Evolutionary conservation across 92 coral and sea anemone genomes (phyloP).

Genomic region (Siderastrea radians): DNA sequence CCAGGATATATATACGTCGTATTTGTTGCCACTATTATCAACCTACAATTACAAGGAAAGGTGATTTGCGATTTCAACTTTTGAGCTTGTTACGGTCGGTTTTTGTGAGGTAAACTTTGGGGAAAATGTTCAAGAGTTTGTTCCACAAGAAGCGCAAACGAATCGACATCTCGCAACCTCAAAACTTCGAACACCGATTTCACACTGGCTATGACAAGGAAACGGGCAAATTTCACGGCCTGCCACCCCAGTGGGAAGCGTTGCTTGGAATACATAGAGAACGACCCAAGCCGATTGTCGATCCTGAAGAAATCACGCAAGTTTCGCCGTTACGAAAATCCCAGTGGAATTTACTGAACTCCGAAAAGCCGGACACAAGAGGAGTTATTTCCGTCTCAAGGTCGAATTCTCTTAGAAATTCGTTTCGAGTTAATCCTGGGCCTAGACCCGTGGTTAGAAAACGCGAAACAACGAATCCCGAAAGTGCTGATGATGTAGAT

Average conservation of each 20-base stretch:
- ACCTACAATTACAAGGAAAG: not conserved
- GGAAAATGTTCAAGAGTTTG: conserved; percentile 92
- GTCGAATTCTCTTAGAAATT: conserved; percentile 97
- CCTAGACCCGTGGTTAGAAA: conserved; percentile 61
- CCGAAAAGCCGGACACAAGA: conserved; percentile 48
- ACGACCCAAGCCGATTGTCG: conserved; percentile 93
- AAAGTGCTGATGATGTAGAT: conserved; percentile 13
- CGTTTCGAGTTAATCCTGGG: conserved; percentile 76
- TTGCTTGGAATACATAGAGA: conserved; percentile 76
- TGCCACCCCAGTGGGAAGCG: conserved; percentile 99
- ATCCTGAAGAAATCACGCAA: conserved; percentile 96
- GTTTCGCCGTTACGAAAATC: conserved; percentile 88
- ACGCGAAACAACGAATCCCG: conserved; percentile 16
- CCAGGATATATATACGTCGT: not conserved
- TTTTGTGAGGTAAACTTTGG: not conserved
- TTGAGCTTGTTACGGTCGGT: not conserved
- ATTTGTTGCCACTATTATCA: not conserved
- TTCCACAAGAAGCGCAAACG: conserved; percentile 87
- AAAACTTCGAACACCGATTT: conserved; percentile 94
- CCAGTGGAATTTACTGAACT: conserved; percentile 75
- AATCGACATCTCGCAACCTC: conserved; percentile 89
- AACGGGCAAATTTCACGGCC: conserved; percentile 85
- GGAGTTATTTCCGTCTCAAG: conserved; percentile 88
- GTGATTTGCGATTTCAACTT: not conserved
- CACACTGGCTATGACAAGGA: conserved; percentile 91